Evolutionary conservation across 2,797 vertebrate genomes (phyloP).

Genomic region (Sebastes vulpes): DNA sequence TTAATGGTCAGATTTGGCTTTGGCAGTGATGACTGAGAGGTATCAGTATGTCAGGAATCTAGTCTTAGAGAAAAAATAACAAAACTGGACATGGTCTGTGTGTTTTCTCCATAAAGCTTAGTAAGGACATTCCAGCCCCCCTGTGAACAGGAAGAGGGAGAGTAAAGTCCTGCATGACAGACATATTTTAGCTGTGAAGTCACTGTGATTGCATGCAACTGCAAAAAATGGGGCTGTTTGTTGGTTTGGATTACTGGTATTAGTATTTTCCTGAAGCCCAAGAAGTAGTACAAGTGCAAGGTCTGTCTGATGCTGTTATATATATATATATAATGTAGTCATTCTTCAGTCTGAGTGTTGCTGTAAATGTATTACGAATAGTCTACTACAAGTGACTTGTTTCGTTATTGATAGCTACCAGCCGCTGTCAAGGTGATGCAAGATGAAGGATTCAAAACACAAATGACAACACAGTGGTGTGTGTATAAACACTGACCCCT

Average conservation of each 20-base stretch:
- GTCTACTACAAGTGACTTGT: background rate
- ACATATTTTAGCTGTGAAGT: conserved; percentile 69
- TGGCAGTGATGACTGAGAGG: conserved; percentile 40
- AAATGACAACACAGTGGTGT: conserved; percentile 27
- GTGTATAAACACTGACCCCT: conserved; percentile 82
- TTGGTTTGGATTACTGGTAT: background rate
- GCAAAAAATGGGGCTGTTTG: conserved; percentile 17
- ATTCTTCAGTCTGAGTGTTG: background rate
- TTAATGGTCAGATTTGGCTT: conserved; percentile 48
- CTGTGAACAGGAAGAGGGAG: conserved; percentile 57
- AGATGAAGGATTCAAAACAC: conserved; percentile 26
- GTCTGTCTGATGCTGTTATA: background rate
- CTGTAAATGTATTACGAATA: background rate
- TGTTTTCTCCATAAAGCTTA: conserved; percentile 45
- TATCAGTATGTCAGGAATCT: conserved; percentile 75
- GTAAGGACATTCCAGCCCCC: conserved; percentile 72
- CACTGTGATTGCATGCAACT: conserved; percentile 32
- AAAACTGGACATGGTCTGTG: conserved; percentile 65
- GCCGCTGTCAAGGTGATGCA: conserved; percentile 44
- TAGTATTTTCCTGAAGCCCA: conserved; percentile 1
- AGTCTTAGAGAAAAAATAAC: conserved; percentile 62
- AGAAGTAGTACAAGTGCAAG: background rate
- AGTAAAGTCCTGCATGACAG: conserved; percentile 38
- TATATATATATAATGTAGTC: background rate
- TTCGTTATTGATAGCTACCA: background rate